Percentiles rank a stretch among this genome's conserved stretches.
phyloP scores from a whole-genome alignment of 2,888 invertebrate species.

The Leptopilina syphax region DNA sequence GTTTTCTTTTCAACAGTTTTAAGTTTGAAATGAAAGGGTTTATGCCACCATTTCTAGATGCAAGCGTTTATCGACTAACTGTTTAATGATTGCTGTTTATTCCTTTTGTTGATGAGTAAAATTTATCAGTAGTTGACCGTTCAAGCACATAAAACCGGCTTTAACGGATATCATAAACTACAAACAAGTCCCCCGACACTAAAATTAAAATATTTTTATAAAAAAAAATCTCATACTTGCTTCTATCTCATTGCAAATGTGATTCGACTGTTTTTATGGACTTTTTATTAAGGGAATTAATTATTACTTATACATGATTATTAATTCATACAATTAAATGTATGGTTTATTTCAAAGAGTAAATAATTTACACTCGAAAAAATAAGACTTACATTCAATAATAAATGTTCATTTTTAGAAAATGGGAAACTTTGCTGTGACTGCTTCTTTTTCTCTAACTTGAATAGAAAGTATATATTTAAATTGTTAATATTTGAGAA shows the following conservation, averaged over 20 bases:
- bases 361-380: not conserved
- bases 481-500: too few relatives aligned
- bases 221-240: not conserved
- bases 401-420: too few relatives aligned
- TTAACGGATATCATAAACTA: constrained; percentile 28
- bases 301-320: not conserved
- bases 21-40: not conserved
- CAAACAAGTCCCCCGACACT: constrained; percentile 17
- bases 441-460: too few relatives aligned
- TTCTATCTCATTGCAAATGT: constrained; percentile 1
- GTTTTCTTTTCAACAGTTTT: not conserved
- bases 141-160: constrained; percentile 33
- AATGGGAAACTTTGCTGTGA: too few relatives aligned
- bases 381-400: too few relatives aligned
- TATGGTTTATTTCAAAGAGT: not conserved
- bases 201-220: constrained; percentile 14
- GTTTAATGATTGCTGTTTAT: constrained; percentile 35
- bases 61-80: constrained; percentile 34
- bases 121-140: constrained; percentile 39
- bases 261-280: not conserved
- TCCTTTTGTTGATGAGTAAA: constrained; percentile 40
- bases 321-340: constrained; percentile 7
- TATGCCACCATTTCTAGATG: constrained; percentile 8
- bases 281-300: constrained; percentile 5
- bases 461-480: too few relatives aligned